Base-by-base conservation (phyloP, 2,113 vertebrate genomes). In the Megaceryle torquata region DNA sequence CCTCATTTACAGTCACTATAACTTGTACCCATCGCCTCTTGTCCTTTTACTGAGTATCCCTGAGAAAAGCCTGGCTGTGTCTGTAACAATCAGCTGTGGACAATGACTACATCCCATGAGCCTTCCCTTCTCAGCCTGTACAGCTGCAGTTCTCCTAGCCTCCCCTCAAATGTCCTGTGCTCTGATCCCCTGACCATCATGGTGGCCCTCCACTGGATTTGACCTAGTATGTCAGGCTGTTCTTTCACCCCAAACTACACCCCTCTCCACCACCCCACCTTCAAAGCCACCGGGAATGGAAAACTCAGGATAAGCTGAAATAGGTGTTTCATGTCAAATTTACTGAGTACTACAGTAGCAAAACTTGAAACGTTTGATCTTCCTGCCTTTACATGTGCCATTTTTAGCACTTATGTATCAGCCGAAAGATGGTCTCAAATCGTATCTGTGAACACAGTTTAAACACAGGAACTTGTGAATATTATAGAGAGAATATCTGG, bases 151-250 rank as follows among this genome's bases (percentile, higher is more conserved):
- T 65, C 15, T 53, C 51, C 41, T 44, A 83, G 8, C 10, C 13
- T 70, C 9, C 21, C 37, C 31, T 20, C 41, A 71, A 11, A 35
- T 1, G 1, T 46, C 25, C 50, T 21, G 24, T 44, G 61, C 46
- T 10, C 7, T 1, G 7, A 7, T 6, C 3, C 18, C 9, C 29
- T 44, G 53, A 13, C 57, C 26, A 20, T n/a, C 5, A 0, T 6
- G 21, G 7, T 76, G 13, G 8, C 46, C 16, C 33, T 77, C 20
- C 17, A 4, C 0, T 44, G 39, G 39, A 10, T 24, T 51, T 44
- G 13, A 63, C 6, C 35, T 33, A 20, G 9, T 24, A 28, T 24
- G 13, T 44, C 43, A 86, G 39, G 79, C 11, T 95, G 39, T 70
- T 82, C 46, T 67, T 68, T 17, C 29, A 24, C 60, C 24, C 4